Evolutionary conservation across 2,888 invertebrate species (phyloP), one percentile per base, ranked within the genome.

Genomic region (Hirtodrosophila cameraria): DNA sequence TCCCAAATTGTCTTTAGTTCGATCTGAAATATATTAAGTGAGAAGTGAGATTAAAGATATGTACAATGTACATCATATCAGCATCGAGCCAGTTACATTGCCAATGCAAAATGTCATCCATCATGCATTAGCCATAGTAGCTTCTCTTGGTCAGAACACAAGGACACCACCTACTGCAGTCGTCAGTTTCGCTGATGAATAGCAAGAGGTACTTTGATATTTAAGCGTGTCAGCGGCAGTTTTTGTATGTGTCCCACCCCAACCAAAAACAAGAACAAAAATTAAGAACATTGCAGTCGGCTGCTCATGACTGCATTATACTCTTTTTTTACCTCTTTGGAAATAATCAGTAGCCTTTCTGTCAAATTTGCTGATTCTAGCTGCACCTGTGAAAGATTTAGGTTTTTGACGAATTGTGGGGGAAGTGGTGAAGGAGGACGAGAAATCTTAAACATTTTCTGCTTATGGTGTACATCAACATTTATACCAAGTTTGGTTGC

Each of bases 141-240:
- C 72, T 72, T 77, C 54, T 20, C 59, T 52, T 27, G 43, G 46
- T 48, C 55, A 61, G 15, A 35, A 9, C 11, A 20, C 6, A 27
- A 8, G 25, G 5, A 7, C 3, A 7, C n/a, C 31, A n/a, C 13
- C 11, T 16, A 25, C 59, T 39, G 30, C 27, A 39, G 50, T 59
- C 74, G 28, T 13, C 55, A 41, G 36, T 28, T n/a, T 25, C 42
- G 50, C 59, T 75, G 68, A 76, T 76, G 76, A 76, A 76, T 72
- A 77, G 78, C 65, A 39, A 64, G 64, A 67, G 72, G 79, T 75
- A 80, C 81, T 86, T 84, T 86, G 80, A 83, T 81, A 86, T 81
- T 81, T 76, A 86, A 76, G 84, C 70, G 76, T 80, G 86, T 80
- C 84, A 86, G 68, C 62, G 67, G 48, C 45, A 53, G 43, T 50